A percentile compares a stretch with the other conserved stretches of the same genome.
Conservation (phyloP, 1,140 invertebrate genomes). For the Monomorium pharaonis region DNA sequence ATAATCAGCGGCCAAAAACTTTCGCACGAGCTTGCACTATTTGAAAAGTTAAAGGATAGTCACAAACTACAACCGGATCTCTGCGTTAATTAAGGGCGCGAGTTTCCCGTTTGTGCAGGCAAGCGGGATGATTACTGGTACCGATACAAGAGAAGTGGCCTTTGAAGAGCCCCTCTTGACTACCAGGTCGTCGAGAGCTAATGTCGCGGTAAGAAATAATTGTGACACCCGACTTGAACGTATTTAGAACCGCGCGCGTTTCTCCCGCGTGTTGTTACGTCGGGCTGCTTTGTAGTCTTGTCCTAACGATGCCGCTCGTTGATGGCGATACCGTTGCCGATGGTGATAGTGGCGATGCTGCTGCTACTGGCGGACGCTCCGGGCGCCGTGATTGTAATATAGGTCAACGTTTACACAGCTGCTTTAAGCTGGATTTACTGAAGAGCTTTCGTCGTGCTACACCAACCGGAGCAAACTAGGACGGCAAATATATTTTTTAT, state of each 20-base stretch:
- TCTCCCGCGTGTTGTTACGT: slow-evolving; percentile 6
- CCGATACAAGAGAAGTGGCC: slow-evolving; percentile 28
- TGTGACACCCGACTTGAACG: slow-evolving; percentile 32
- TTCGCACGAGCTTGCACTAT: slow-evolving; percentile 47
- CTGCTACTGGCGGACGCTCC: slow-evolving; percentile 32
- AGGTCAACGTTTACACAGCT: slow-evolving; percentile 85
- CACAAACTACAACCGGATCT: slow-evolving; percentile 16
- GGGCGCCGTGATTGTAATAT: slow-evolving; percentile 81
- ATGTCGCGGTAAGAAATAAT: slow-evolving; percentile 48
- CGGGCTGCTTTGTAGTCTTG: slow-evolving; percentile 63
- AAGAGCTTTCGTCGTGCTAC: slow-evolving; percentile 80
- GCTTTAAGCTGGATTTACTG: slow-evolving; percentile 84
- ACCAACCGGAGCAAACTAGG: slow-evolving; percentile 82
- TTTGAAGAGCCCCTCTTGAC: slow-evolving; percentile 12
- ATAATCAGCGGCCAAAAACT: slow-evolving; percentile 43
- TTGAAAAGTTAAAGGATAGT: slow-evolving; percentile 49
- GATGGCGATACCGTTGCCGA: slow-evolving; percentile 15
- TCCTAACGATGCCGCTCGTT: slow-evolving; percentile 34
- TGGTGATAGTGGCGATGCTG: slow-evolving; percentile 38
- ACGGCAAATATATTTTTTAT: slow-evolving; percentile 82
- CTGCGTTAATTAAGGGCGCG: slow-evolving; percentile 47
- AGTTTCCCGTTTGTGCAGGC: slow-evolving; percentile 29
- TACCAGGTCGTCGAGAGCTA: not conserved
- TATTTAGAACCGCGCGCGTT: slow-evolving; percentile 29
- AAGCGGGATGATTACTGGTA: slow-evolving; percentile 24